Conservation (phyloP, 2,113 vertebrate species). For the Pipra filicauda region DNA sequence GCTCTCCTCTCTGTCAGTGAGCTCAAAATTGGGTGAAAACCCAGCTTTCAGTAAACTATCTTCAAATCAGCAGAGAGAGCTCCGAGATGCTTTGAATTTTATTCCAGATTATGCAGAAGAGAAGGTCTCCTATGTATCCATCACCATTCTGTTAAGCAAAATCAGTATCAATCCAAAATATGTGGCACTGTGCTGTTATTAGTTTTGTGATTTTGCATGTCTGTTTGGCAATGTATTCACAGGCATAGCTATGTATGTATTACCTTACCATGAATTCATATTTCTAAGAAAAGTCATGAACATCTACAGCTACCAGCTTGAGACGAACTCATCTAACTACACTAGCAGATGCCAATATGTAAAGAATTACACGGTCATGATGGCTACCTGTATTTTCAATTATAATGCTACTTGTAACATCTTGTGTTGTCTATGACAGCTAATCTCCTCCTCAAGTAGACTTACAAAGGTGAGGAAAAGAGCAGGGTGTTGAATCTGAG, state of each 20-base stretch:
- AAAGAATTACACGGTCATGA: background rate
- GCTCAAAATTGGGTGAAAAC: background rate
- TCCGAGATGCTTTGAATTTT: background rate
- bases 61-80: background rate
- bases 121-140: background rate
- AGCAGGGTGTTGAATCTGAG: background rate
- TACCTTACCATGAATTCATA: background rate
- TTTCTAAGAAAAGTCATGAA: background rate
- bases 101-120: background rate
- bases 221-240: background rate
- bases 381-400: background rate
- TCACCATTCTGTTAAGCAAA: background rate
- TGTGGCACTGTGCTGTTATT: background rate
- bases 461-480: background rate
- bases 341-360: background rate
- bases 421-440: background rate
- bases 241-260: background rate
- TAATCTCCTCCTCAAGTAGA: background rate
- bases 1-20: background rate
- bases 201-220: background rate
- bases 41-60: background rate
- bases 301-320: background rate
- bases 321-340: background rate
- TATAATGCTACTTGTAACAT: background rate
- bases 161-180: background rate